Conservation (phyloP, 2,113 vertebrate genomes). For the Mesitornis unicolor region DNA sequence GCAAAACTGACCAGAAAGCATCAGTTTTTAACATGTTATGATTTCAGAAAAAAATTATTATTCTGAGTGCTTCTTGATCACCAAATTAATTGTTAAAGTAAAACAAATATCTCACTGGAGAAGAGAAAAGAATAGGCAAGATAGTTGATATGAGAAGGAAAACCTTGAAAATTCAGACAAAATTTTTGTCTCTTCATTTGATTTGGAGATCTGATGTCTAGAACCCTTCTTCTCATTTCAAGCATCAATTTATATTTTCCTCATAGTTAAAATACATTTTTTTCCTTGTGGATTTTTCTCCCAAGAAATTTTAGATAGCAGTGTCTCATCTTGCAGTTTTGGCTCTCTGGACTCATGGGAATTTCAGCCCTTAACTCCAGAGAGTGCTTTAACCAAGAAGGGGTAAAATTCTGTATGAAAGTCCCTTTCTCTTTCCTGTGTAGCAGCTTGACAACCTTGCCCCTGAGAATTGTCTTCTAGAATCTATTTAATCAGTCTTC, state of each 20-base stretch:
- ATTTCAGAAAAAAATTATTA: not conserved
- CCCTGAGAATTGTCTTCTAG: not conserved
- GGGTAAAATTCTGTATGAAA: not conserved
- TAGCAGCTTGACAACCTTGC: not conserved
- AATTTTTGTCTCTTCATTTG: not conserved
- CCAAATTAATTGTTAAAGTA: not conserved
- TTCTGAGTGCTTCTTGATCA: not conserved
- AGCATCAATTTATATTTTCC: not conserved
- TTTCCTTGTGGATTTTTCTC: not conserved
- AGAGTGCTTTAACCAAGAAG: not conserved
- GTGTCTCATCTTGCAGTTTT: not conserved
- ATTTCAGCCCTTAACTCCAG: not conserved
- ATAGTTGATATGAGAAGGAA: not conserved
- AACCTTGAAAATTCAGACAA: not conserved
- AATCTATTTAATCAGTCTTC: not conserved
- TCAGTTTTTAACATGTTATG: not conserved
- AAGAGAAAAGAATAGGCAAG: not conserved
- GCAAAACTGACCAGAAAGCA: not conserved
- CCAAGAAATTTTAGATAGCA: not conserved
- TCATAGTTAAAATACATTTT: not conserved
- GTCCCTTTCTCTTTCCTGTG: not conserved
- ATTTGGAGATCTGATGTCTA: not conserved
- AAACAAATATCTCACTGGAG: not conserved
- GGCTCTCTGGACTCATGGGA: not conserved
- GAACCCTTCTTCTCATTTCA: not conserved